Evolutionary conservation across 2,888 invertebrate genomes (phyloP).

Genomic region (Atethmia centrago): DNA sequence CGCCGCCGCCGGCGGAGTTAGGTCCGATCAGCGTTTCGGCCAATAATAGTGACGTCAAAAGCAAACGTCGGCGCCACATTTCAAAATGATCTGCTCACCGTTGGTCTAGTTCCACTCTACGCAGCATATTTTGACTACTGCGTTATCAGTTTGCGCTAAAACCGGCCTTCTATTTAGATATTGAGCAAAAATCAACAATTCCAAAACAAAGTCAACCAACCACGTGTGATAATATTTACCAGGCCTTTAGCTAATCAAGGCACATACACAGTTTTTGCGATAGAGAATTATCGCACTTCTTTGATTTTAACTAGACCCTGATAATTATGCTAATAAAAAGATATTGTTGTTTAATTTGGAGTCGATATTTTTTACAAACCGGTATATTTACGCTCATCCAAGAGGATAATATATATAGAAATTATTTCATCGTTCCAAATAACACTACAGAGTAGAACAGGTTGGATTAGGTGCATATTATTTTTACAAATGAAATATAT

Average conservation of each 20-base stretch:
- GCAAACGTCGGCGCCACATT: conserved; percentile 63
- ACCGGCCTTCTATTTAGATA: conserved; percentile 74
- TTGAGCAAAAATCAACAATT: conserved; percentile 72
- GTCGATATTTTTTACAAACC: conserved; percentile 32
- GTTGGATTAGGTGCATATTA: conserved; percentile 10
- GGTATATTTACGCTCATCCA: conserved; percentile 20
- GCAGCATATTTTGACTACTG: conserved; percentile 66
- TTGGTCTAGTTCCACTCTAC: conserved; percentile 59
- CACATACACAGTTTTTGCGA: conserved; percentile 60
- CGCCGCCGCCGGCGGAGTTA: conserved; percentile 39
- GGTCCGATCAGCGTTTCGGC: conserved; percentile 48
- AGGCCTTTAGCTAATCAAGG: conserved; percentile 66
- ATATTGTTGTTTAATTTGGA: conserved; percentile 5
- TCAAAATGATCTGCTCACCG: conserved; percentile 54
- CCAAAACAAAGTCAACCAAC: conserved; percentile 70
- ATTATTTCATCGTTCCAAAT: conserved; percentile 22
- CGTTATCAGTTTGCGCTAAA: conserved; percentile 73
- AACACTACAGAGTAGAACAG: conserved; percentile 24
- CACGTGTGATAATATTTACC: conserved; percentile 72
- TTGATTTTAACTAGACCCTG: conserved; percentile 35
- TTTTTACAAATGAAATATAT: conserved; percentile 31
- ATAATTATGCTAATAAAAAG: conserved; percentile 26
- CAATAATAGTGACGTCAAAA: conserved; percentile 75
- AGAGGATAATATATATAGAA: conserved; percentile 18
- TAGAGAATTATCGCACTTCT: conserved; percentile 55